These are phyloP conservation scores for Cryptops parisi DNA, from an alignment of 2,888 invertebrate genomes.

Conservation along the genomic window DNA sequence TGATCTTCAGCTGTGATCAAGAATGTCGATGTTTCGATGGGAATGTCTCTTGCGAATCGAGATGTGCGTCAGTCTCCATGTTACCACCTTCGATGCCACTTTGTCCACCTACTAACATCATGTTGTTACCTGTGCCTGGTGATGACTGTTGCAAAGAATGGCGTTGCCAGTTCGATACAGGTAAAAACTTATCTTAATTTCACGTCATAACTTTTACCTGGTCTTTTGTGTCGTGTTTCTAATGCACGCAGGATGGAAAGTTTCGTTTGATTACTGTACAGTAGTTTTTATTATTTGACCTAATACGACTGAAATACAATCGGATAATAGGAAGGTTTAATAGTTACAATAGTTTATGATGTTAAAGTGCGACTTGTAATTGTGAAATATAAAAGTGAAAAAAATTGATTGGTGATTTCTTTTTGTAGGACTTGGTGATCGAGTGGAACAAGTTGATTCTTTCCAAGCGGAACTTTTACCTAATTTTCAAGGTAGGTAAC, in stretches of 20 bases:
- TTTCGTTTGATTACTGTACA: not conserved
- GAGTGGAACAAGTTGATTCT: slow-evolving; percentile 6
- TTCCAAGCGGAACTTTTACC: not conserved
- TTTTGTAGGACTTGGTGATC: slow-evolving; percentile 8
- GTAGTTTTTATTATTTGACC: not conserved
- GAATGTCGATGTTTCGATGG: slow-evolving; percentile 79
- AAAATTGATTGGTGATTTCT: no score
- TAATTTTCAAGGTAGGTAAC: no score
- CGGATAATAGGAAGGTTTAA: no score
- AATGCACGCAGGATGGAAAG: no score
- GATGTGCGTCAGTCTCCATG: slow-evolving; percentile 61
- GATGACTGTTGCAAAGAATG: slow-evolving; percentile 77
- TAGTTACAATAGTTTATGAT: no score
- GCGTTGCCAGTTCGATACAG: slow-evolving; percentile 28
- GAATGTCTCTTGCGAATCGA: slow-evolving; percentile 65
- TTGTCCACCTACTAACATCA: slow-evolving; percentile 49
- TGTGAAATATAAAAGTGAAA: no score
- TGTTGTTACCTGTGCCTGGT: slow-evolving; percentile 49
- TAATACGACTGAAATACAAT: no score
- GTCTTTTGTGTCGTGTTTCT: no score
- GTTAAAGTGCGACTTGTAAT: no score
- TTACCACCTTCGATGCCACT: slow-evolving; percentile 57
- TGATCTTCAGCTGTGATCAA: slow-evolving; percentile 60
- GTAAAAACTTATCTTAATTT: no score
- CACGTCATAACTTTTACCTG: no score